Evolutionary conservation across 2,797 vertebrate species (phyloP), one percentile per base, ranked within the genome.

Genomic region (Caiman crocodilus): DNA sequence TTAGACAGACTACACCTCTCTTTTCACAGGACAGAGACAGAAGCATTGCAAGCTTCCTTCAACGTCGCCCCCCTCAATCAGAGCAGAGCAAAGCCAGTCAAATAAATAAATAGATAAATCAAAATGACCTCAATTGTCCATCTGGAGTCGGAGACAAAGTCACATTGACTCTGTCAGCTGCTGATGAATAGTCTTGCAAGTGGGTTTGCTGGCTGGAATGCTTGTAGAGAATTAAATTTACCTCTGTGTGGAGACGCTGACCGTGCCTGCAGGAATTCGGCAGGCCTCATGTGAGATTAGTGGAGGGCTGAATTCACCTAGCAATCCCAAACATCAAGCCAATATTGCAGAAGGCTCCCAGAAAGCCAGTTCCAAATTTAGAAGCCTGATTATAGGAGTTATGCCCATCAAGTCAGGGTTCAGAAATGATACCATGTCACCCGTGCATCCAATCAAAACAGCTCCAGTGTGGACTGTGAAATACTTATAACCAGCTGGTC

Each of bases 121-220:
- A 85, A 59, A 77, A 90, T 2, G n/a, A 95, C 93, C 94, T 93
- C 91, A 96, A 95, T 90, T 81, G 61, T 88, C 56, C 59, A 65
- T 6, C 94, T 69, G 56, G 42, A 91, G 91, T 87, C 87, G 77
- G 87, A 16, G 76, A 86, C 65, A 79, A 83, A 77, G 1, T 96
- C 88, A 89, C 92, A 85, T 65, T 60, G 79, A 63, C 77, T 3
- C 21, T 42, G 35, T 13, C 23, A 18, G n/a, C 30, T n/a, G n/a
- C n/a, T 17, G 4, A 14, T 83, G 75, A 61, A 67, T 79, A 75
- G 50, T 69, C 91, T 61, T 61, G 60, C 23, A 61, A 61, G 23
- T 12, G 23, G 60, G 23, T 61, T 61, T 4, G 30, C 71, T 76
- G 84, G 5, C 15, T 87, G 90, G 67, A 25, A 20, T 82, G 5